Evolutionary conservation across 2,888 invertebrate genomes (phyloP).

Genomic region (Zhengitettix transpicula): DNA sequence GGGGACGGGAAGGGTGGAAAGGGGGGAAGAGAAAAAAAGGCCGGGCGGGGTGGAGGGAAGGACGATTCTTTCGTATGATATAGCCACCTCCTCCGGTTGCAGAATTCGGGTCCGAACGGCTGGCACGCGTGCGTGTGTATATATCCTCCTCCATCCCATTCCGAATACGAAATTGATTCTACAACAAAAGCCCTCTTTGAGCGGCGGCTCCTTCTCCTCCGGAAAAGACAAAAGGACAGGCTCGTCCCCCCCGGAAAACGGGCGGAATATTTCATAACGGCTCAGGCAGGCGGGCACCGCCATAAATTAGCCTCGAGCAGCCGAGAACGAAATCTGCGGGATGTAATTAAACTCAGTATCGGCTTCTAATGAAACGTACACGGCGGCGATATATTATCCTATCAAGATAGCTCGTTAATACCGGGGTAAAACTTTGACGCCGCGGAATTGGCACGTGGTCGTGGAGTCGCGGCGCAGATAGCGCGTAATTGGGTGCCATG

Average conservation of each 20-base stretch:
- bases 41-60: slow-evolving; percentile 1
- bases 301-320: not conserved
- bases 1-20: not conserved
- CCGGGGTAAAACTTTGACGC: not conserved
- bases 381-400: not conserved
- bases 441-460: not conserved
- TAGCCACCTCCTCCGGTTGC: not conserved
- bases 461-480: no score
- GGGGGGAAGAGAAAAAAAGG: not conserved
- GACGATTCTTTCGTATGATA: not conserved
- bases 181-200: not conserved
- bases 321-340: not conserved
- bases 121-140: not conserved
- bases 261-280: not conserved
- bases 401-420: not conserved
- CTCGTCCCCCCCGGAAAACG: not conserved
- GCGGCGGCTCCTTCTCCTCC: no score
- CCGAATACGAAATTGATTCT: not conserved
- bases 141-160: not conserved
- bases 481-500: no score
- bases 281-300: not conserved
- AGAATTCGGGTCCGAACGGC: not conserved
- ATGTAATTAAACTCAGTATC: not conserved
- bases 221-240: no score
- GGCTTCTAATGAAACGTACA: not conserved